phyloP scores from a whole-genome alignment of 2,888 invertebrate species.

The Cosmia pyralina region DNA sequence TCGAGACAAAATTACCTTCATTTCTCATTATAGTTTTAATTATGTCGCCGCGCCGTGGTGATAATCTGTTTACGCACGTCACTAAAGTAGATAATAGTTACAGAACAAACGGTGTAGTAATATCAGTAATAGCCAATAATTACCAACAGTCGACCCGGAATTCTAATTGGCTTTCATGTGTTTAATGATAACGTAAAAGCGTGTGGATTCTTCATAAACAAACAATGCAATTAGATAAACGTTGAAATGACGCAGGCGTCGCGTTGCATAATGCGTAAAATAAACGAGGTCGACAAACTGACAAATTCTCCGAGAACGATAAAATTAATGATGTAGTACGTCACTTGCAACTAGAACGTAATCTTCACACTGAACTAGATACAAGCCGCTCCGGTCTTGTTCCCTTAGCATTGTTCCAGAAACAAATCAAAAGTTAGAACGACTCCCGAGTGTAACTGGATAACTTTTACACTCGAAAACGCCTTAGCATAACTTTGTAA shows the following conservation, averaged over 20 bases:
- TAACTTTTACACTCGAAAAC: constrained; percentile 42
- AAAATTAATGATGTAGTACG: constrained; percentile 49
- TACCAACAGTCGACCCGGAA: constrained; percentile 29
- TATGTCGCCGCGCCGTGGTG: constrained; percentile 37
- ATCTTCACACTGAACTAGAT: constrained; percentile 49
- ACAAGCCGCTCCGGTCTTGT: constrained; percentile 19
- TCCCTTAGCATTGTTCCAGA: constrained; percentile 17
- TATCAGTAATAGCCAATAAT: constrained; percentile 48
- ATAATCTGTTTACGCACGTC: constrained; percentile 37
- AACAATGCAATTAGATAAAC: constrained; percentile 50
- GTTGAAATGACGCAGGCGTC: constrained; percentile 61
- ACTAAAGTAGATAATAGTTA: constrained; percentile 28
- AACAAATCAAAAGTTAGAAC: constrained; percentile 33
- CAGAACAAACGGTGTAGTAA: constrained; percentile 33
- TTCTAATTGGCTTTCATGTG: constrained; percentile 47
- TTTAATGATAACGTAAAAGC: constrained; percentile 38
- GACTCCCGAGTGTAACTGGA: constrained; percentile 27
- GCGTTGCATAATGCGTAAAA: constrained; percentile 69
- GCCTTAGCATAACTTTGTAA: constrained; percentile 41
- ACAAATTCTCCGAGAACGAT: constrained; percentile 59
- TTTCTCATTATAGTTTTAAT: constrained; percentile 46
- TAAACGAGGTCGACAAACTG: constrained; percentile 67
- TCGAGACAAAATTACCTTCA: constrained; percentile 48
- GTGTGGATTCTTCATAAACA: constrained; percentile 44
- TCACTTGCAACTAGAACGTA: constrained; percentile 59